A percentile compares a stretch with the other conserved stretches of the same genome.
These are phyloP conservation scores for Apocheima hispidaria DNA, from an alignment of 2,888 invertebrate genomes.

Conservation along the genomic window DNA sequence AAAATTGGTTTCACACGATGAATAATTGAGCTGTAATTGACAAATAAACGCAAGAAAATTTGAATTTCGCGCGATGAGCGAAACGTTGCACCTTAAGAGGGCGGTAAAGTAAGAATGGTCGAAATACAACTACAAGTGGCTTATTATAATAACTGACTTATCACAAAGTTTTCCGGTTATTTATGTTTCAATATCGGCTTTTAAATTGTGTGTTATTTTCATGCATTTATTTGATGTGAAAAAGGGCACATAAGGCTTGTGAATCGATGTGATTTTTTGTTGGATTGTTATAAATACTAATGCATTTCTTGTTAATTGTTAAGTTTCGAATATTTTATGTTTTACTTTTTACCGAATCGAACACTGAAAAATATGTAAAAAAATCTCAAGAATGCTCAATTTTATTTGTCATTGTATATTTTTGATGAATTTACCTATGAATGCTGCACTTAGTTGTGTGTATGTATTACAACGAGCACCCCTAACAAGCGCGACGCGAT, in stretches of 20 bases:
- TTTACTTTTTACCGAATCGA: constrained; percentile 9
- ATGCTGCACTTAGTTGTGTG: constrained; percentile 35
- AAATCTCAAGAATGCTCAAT: constrained; percentile 45
- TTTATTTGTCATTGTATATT: constrained; percentile 46
- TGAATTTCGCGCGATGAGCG: no score
- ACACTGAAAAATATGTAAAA: constrained; percentile 18
- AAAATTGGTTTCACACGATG: no score
- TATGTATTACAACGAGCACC: no score
- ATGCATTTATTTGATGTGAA: constrained; percentile 12
- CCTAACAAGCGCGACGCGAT: no score
- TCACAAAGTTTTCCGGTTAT: no score
- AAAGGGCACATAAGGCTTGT: constrained; percentile 28
- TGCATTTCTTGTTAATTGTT: constrained; percentile 25
- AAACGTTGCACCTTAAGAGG: no score
- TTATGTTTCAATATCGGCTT: constrained; percentile 1
- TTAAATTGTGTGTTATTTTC: constrained; percentile 6
- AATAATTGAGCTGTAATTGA: no score
- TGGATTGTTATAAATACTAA: constrained; percentile 28
- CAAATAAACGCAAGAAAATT: no score
- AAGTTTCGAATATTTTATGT: constrained; percentile 15
- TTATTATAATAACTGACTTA: no score
- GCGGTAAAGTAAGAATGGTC: no score
- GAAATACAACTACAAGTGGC: no score
- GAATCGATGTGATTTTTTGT: constrained; percentile 34
- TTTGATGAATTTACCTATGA: constrained; percentile 51